Evolutionary conservation across 2,113 vertebrate species (phyloP), one percentile per base, ranked within the genome.

Genomic region (Ictalurus furcatus): DNA sequence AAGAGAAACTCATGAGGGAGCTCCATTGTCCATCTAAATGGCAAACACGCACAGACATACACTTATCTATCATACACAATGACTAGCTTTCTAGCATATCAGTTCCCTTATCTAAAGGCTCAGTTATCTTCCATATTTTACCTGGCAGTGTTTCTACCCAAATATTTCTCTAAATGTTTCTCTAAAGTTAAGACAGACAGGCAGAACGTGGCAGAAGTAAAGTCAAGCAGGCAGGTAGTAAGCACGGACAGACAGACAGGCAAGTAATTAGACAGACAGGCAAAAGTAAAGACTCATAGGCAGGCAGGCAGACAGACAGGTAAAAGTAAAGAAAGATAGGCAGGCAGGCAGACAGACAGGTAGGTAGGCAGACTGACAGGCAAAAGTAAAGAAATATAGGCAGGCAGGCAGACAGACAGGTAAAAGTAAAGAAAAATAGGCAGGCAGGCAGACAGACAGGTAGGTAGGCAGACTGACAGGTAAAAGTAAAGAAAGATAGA

Each of bases 1-100:
- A 86, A 86, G 85, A 74, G n/a, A 28, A 85, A 85, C 94, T 96
- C 96, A 97, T 96, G 96, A 96, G 93, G 97, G 97, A 97, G 96
- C 44, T 85, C 95, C 95, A 94, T 91, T 95, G 96, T 96, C 94
- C 89, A 94, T 96, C 96, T 96, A 93, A 96, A 95, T 95, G 96
- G 95, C 95, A 96, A 95, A 96, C 95, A 92, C 73, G 81, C 21
- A 85, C 48, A 28, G 17, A 69, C 56, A 61, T 34, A 71, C 67
- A 61, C 52, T 23, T 28, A 90, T 21, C 81, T 59, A 40, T 82
- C 80, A 82, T 59, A 13, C 21, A 37, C 54, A 82, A 82, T 28
- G 58, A 44, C 81, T 40, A 40, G 58, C 23, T 25, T 81, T 28
- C 52, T 63, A 63, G 58, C 58, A 37, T 30, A 56, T 58, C 21